Evolutionary conservation across 2,113 vertebrate genomes (phyloP), one percentile per base, ranked within the genome.

Genomic region (Colossoma macropomum): DNA sequence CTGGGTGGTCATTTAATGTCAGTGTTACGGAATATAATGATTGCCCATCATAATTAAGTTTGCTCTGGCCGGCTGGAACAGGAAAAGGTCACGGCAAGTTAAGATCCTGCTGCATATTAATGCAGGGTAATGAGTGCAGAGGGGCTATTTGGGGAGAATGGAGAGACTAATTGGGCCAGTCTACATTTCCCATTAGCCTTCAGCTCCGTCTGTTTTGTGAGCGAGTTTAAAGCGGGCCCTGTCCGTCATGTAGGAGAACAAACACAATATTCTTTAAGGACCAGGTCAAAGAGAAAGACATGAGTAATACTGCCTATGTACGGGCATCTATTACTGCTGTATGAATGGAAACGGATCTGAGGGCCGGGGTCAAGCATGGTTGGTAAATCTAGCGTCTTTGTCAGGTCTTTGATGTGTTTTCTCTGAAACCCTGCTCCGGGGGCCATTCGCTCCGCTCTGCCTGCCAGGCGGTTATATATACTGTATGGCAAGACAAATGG

Each of bases 41-140:
- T 82, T 56, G 54, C 62, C 80, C 66, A 76, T 82, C 73, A 82
- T 82, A 82, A 82, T 82, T 68, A 82, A 62, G 27, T 54, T 77
- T 71, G 63, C 74, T 77, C 54, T 17, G 69, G 65, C 74, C 19
- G 56, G 52, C 21, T 56, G 30, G 69, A 62, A 77, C 81, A 77
- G 81, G 65, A 62, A 76, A 83, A 77, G 65, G 74, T 77, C 74
- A 77, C 19, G 27, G 52, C 28, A 52, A 77, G 68, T 83, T 77
- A 83, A 60, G 54, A 70, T 77, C 50, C 81, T 62, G 63, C 54
- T 70, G 48, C 38, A 83, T 75, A 70, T 76, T 83, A 48, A 83
- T 62, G 11, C 81, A 77, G 81, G 30, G 27, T 82, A 82, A 77
- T 82, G 73, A 48, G 73, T 45, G 81, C 60, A 59, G 30, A 60